Conservation (phyloP, 2,113 vertebrate genomes). For the Camelus bactrianus region DNA sequence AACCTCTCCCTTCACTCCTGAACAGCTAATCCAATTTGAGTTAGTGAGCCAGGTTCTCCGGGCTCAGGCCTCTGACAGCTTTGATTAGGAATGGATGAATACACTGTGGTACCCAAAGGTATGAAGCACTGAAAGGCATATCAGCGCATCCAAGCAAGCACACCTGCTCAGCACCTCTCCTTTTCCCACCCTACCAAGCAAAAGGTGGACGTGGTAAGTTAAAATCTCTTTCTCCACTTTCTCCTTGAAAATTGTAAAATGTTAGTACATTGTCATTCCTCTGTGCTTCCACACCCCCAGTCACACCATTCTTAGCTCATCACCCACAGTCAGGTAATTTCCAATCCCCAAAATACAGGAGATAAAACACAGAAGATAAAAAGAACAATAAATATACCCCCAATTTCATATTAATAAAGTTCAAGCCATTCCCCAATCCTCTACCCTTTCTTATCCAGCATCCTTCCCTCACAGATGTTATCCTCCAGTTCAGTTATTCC, state of each 20-base stretch:
- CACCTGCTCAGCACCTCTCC: rapidly evolving
- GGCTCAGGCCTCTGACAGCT: slow-evolving; percentile 70
- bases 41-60: neutral
- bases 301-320: neutral
- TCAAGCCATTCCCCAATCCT: neutral
- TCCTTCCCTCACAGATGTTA: too few relatives aligned
- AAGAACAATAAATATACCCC: neutral
- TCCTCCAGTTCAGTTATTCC: neutral
- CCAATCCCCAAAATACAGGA: neutral
- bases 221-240: neutral
- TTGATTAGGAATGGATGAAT: slow-evolving; percentile 73
- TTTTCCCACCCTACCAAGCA: slow-evolving; percentile 12
- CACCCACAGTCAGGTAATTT: neutral
- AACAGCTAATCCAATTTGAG: slow-evolving; percentile 35
- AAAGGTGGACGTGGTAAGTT: neutral
- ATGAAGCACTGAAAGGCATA: slow-evolving; percentile 37
- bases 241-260: neutral
- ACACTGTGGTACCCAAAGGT: neutral
- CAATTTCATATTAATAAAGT: neutral
- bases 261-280: neutral
- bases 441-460: neutral
- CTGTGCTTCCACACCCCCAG: neutral
- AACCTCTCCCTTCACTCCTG: slow-evolving; percentile 48
- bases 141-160: neutral
- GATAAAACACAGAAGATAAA: neutral